Evolutionary conservation across 2,113 vertebrate species (phyloP).

Genomic region (Rhinichthys klamathensis): DNA sequence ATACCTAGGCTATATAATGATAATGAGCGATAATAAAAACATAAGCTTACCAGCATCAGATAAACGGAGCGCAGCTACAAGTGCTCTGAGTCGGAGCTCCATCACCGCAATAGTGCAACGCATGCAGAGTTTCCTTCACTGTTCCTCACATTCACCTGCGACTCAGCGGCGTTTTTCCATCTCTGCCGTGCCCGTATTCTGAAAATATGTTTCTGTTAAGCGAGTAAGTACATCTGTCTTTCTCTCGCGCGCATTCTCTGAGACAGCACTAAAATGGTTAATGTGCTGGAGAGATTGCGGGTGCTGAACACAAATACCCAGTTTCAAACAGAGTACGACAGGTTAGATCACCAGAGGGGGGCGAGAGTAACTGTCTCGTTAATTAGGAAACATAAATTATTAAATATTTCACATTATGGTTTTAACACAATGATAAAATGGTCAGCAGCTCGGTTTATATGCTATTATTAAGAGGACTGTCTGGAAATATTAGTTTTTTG

Average conservation of each 20-base stretch:
- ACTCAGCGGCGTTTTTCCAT: slow-evolving; percentile 39
- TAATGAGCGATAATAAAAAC: not conserved
- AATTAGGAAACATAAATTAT: slow-evolving; percentile 57
- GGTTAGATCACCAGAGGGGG: slow-evolving; percentile 50
- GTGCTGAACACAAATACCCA: slow-evolving; percentile 12
- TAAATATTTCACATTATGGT: slow-evolving; percentile 22
- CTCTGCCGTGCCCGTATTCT: slow-evolving; percentile 5
- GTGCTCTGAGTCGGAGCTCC: slow-evolving; percentile 18
- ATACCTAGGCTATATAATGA: not conserved
- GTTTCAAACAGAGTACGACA: slow-evolving; percentile 45
- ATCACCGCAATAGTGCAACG: slow-evolving; percentile 31
- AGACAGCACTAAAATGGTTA: slow-evolving; percentile 25
- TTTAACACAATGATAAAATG: not conserved
- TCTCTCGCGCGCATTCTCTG: not conserved
- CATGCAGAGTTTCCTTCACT: slow-evolving; percentile 22
- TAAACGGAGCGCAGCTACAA: slow-evolving; percentile 37
- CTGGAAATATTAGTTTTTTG: not conserved
- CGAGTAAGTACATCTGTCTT: slow-evolving; percentile 19
- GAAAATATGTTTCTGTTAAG: slow-evolving; percentile 22
- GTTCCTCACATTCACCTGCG: slow-evolving; percentile 41
- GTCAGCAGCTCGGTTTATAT: not conserved
- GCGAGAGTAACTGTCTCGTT: slow-evolving; percentile 32
- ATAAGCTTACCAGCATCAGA: slow-evolving; percentile 36
- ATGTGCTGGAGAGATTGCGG: slow-evolving; percentile 1
- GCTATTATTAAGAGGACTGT: not conserved